Conservation (phyloP, 2,888 invertebrate genomes). For the Perdita meconis region DNA sequence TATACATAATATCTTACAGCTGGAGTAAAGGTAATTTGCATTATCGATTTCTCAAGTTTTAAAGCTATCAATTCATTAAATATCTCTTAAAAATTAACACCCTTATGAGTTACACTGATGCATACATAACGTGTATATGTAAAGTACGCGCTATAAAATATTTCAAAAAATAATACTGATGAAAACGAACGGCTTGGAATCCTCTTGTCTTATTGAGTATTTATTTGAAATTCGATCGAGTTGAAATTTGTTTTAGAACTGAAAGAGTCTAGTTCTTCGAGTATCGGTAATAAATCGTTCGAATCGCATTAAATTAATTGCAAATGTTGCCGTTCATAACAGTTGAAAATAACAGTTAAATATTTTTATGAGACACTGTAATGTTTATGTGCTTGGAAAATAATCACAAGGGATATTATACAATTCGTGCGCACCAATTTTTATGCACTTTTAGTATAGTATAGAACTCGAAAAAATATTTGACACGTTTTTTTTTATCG, state of each 20-base stretch:
- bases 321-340: too few relatives aligned
- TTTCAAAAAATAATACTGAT: conserved; percentile 33
- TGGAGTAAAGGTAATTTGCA: conserved; percentile 34
- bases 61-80: conserved; percentile 25
- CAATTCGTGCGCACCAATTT: too few relatives aligned
- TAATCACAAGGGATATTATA: too few relatives aligned
- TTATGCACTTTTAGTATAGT: too few relatives aligned
- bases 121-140: conserved; percentile 28
- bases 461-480: too few relatives aligned
- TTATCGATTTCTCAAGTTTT: conserved; percentile 13
- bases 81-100: conserved; percentile 40
- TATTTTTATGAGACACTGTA: too few relatives aligned
- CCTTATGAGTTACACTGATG: not conserved
- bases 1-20: conserved; percentile 28
- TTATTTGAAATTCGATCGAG: not conserved
- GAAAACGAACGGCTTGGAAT: conserved; percentile 20
- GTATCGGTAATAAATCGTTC: too few relatives aligned
- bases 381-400: too few relatives aligned
- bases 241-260: not conserved
- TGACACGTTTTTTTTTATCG: too few relatives aligned
- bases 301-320: too few relatives aligned
- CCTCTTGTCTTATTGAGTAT: conserved; percentile 15
- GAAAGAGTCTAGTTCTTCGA: too few relatives aligned
- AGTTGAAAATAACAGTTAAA: too few relatives aligned
- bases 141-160: conserved; percentile 28